Conservation (phyloP, 2,888 invertebrate genomes). For the Eledone cirrhosa region DNA sequence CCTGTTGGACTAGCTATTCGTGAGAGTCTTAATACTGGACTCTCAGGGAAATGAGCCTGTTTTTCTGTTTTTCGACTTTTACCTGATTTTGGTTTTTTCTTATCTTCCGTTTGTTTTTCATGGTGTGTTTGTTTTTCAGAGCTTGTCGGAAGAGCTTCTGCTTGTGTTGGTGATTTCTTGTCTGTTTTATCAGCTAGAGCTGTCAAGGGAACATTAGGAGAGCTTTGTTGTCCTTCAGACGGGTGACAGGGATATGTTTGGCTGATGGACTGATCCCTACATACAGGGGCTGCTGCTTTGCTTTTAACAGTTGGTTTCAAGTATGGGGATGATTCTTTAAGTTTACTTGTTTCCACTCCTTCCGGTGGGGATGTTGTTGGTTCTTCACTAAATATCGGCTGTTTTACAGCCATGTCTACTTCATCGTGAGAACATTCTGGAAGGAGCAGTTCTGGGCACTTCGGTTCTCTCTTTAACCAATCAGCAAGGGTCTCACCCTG, state of each 20-base stretch:
- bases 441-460: conserved; percentile 54
- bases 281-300: conserved; percentile 9
- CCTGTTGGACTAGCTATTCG: conserved; percentile 42
- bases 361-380: neutral
- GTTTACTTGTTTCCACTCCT: neutral
- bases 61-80: conserved; percentile 34
- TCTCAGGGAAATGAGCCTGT: conserved; percentile 39
- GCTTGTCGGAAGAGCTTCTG: neutral
- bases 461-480: conserved; percentile 38
- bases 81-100: conserved; percentile 18
- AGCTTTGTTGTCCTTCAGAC: conserved; percentile 17
- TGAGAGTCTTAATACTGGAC: conserved; percentile 37
- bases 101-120: neutral
- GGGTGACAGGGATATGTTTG: neutral
- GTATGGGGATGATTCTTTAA: neutral
- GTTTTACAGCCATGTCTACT: neutral
- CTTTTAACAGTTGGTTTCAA: conserved; percentile 11
- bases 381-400: conserved; percentile 6
- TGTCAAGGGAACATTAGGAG: conserved; percentile 11
- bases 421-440: conserved; percentile 42
- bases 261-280: neutral
- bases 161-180: neutral
- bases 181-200: neutral
- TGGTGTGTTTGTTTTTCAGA: neutral
- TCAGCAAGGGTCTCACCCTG: conserved; percentile 30